phyloP scores from a whole-genome alignment of 2,113 vertebrate species.

The Nipponia nippon region DNA sequence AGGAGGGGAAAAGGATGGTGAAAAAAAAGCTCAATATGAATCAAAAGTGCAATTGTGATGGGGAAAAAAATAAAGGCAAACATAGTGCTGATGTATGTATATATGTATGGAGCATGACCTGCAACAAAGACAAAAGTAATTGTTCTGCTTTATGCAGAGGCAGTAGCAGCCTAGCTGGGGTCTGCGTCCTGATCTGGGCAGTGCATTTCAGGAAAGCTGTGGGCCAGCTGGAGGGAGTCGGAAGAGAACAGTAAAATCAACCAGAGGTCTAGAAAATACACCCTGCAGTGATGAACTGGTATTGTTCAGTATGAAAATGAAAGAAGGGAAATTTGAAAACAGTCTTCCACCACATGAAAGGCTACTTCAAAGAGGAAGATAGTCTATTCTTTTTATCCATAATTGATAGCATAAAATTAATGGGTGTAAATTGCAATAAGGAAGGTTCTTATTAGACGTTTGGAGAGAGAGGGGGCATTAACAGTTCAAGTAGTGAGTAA shows the following conservation, averaged over 20 bases:
- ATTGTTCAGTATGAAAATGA: neutral
- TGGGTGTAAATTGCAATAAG: neutral
- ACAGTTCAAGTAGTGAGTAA: neutral
- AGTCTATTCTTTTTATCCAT: neutral
- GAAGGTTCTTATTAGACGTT: fast-evolving
- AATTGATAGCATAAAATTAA: neutral
- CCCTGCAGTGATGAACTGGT: neutral
- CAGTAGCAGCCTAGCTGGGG: neutral
- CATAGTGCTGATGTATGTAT: no score
- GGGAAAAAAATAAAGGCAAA: neutral
- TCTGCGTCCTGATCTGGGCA: neutral
- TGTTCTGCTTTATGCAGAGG: neutral
- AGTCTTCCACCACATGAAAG: neutral
- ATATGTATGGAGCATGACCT: neutral
- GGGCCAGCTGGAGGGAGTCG: neutral
- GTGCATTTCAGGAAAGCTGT: neutral
- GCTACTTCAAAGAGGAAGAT: neutral
- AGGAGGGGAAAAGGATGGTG: neutral
- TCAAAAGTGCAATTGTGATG: neutral
- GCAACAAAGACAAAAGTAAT: neutral
- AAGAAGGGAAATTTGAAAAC: neutral
- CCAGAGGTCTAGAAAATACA: neutral
- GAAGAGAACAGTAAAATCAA: neutral
- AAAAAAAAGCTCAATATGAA: neutral
- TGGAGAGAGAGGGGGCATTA: no score